Percentiles rank a stretch among this genome's conserved stretches.
Conservation (phyloP, 2,888 invertebrate genomes). For the Stramonita haemastoma region DNA sequence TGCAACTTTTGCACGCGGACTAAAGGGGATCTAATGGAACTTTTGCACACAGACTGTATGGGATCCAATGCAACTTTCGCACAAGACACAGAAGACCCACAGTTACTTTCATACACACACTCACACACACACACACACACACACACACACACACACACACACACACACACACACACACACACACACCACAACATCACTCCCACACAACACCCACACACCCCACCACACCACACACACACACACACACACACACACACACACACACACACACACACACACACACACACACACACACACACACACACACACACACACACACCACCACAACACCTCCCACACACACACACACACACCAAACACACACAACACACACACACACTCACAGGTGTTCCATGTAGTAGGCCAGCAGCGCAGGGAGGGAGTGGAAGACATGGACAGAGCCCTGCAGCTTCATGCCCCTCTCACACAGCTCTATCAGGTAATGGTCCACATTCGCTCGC, state of each 20-base stretch:
- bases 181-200: not conserved
- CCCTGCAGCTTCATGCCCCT: conserved; percentile 93
- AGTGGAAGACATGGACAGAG: conserved; percentile 94
- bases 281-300: not conserved
- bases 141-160: conserved; percentile 1
- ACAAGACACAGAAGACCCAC: no score
- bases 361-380: conserved; percentile 50
- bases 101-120: not conserved
- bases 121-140: not conserved
- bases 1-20: no score
- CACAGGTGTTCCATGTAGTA: conserved; percentile 87
- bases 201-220: not conserved
- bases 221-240: conserved; percentile 3
- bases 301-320: not conserved
- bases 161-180: not conserved
- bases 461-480: conserved; percentile 89
- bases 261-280: not conserved
- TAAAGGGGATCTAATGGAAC: no score
- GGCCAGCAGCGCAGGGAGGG: conserved; percentile 93
- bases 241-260: not conserved
- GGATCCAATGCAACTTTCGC: no score
- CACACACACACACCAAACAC: conserved; percentile 10
- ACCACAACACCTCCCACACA: not conserved
- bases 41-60: no score
- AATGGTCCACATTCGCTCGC: conserved; percentile 96